Percentiles rank a stretch among this genome's conserved stretches.
These are phyloP conservation scores for Chelon labrosus DNA, from an alignment of 2,797 vertebrate species.

Conservation along the genomic window DNA sequence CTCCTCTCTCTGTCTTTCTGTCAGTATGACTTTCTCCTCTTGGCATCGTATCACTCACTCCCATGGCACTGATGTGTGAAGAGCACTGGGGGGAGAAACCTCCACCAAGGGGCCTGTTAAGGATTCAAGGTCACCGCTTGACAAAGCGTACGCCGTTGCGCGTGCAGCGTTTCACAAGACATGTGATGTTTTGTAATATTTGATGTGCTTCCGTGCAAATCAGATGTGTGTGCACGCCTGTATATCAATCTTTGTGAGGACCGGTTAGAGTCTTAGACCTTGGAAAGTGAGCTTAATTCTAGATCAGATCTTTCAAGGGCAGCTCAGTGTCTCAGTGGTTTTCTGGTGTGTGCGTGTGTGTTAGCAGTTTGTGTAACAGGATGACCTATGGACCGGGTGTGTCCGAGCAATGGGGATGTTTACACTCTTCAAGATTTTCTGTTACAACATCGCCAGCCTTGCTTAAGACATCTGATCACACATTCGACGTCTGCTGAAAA, in stretches of 20 bases:
- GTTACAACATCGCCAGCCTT: conserved; percentile 44
- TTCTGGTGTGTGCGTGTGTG: background rate
- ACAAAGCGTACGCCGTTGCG: conserved; percentile 53
- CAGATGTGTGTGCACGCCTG: conserved; percentile 39
- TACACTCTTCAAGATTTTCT: conserved; percentile 39
- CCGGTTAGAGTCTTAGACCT: background rate
- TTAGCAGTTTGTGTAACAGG: conserved; percentile 57
- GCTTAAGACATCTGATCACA: conserved; percentile 32
- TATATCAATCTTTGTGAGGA: conserved; percentile 21
- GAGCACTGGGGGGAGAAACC: conserved; percentile 45
- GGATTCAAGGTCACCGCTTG: conserved; percentile 74
- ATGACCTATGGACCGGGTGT: conserved; percentile 68
- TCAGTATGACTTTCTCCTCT: conserved; percentile 30
- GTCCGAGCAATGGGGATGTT: conserved; percentile 42
- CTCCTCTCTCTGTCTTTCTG: conserved; percentile 37
- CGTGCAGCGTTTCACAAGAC: conserved; percentile 65
- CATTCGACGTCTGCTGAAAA: conserved; percentile 25
- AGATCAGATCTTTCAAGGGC: background rate
- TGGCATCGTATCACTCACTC: conserved; percentile 69
- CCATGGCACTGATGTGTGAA: conserved; percentile 68
- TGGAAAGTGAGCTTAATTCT: background rate
- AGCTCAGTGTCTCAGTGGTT: background rate
- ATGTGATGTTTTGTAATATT: conserved; percentile 78
- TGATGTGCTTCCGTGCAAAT: conserved; percentile 64
- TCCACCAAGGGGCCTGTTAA: conserved; percentile 65